Base-by-base conservation (phyloP, 2,113 vertebrate genomes). In the Gnathonemus longibarbis region DNA sequence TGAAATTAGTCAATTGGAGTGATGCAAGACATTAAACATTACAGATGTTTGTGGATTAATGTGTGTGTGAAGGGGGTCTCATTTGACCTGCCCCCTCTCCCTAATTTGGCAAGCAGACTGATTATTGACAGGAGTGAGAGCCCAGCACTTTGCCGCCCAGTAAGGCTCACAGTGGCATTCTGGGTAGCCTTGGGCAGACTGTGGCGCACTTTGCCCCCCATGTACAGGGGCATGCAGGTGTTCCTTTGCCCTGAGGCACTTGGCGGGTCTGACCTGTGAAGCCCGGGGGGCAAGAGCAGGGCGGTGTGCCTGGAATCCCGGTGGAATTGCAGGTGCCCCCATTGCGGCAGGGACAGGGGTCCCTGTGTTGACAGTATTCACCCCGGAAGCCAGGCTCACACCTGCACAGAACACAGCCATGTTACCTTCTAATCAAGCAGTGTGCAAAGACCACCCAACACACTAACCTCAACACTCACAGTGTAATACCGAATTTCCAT, bases 351-450 rank as follows among this genome's bases (percentile, higher is more conserved):
- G 95, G 95, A 50, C 98, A 99, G 6, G 97, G 97, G 92, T 98
- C 96, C 89, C 94, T 96, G 92, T 97, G 95, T 74, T 98, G 97
- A 90, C 98, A 99, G 92, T 98, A 98, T 80, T 98, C 97, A 87
- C 98, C 98, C 91, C 97, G 92, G 92, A 96, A 98, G 89, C 97
- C 97, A 66, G 96, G 94, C 9, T 93, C 94, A 94, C 98, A 99
- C 92, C 98, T 99, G 93, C 24, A 92, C 58, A 94, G 90, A 46
- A 58, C 46, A 93, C 52, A 66, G 19, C 56, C 3, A 66, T 13
- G 46, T 80, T 31, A 80, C 13, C 17, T 31, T 70, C 42, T 88
- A 21, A 17, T 31, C n/a, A 3, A 31, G 62, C n/a, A 70, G n/a
- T 11, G n/a, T 31, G 62, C 62, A 70, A 70, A 70, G n/a, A 62